phyloP scores from a whole-genome alignment of 2,797 vertebrate species.

The Synaphobranchus kaupii region DNA sequence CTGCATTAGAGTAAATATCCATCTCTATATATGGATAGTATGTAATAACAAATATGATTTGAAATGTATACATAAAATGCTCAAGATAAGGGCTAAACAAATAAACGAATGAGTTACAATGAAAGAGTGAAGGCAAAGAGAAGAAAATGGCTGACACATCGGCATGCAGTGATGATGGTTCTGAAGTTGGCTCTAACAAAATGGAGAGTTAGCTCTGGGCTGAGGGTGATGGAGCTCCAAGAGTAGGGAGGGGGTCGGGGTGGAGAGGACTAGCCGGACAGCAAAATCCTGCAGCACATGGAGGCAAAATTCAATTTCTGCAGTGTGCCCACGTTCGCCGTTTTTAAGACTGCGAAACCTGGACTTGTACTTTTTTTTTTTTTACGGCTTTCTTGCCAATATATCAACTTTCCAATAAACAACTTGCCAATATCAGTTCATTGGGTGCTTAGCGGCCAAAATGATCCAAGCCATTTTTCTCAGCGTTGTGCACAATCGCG shows the following conservation, averaged over 20 bases:
- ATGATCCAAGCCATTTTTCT: slow-evolving; percentile 34
- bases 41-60: not conserved
- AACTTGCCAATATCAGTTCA: slow-evolving; percentile 37
- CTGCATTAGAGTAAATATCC: not conserved
- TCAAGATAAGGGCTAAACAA: not conserved
- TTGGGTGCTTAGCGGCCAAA: slow-evolving; percentile 37
- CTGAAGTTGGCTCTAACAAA: not conserved
- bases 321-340: not conserved
- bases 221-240: not conserved
- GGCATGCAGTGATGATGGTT: not conserved
- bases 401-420: slow-evolving; percentile 21
- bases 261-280: not conserved
- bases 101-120: not conserved
- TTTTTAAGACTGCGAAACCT: not conserved
- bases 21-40: not conserved
- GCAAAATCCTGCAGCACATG: not conserved
- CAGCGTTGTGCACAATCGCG: slow-evolving; percentile 25
- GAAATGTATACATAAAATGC: not conserved
- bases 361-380: not conserved
- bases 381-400: not conserved
- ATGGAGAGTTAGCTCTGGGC: not conserved
- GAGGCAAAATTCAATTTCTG: not conserved
- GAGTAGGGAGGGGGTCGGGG: not conserved
- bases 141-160: not conserved
- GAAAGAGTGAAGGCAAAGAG: not conserved